phyloP scores from a whole-genome alignment of 2,113 vertebrate genomes.

The Bubo bubo region DNA sequence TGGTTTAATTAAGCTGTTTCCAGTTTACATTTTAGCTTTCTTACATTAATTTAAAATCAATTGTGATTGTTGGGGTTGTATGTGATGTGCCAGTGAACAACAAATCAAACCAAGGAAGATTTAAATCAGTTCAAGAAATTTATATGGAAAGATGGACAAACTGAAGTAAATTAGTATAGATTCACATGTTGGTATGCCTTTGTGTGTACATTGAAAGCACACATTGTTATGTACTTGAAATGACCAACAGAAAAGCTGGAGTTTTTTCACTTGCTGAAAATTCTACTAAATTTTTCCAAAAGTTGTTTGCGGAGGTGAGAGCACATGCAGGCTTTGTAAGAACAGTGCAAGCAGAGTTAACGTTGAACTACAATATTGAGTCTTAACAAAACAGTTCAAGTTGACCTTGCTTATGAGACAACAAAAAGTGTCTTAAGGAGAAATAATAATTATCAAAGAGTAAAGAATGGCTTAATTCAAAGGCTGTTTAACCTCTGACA shows the following conservation, averaged over 20 bases:
- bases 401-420: slow-evolving; percentile 64
- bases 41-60: not conserved
- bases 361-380: not conserved
- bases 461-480: slow-evolving; percentile 73
- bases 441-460: slow-evolving; percentile 70
- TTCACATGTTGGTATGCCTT: not conserved
- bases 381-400: slow-evolving; percentile 48
- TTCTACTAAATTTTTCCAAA: not conserved
- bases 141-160: not conserved
- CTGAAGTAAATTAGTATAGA: not conserved
- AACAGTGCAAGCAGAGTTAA: slow-evolving; percentile 10
- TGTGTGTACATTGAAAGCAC: not conserved
- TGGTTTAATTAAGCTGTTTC: not conserved
- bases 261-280: not conserved
- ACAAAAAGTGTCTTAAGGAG: slow-evolving; percentile 71
- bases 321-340: not conserved
- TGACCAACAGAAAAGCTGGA: not conserved
- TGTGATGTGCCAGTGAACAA: not conserved
- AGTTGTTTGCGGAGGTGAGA: not conserved
- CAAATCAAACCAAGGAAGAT: not conserved
- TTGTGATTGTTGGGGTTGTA: not conserved
- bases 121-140: not conserved
- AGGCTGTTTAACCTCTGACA: slow-evolving; percentile 55
- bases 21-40: not conserved
- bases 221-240: not conserved